Evolutionary conservation across 2,113 vertebrate genomes (phyloP), one percentile per base, ranked within the genome.

Genomic region (Pagrus major): DNA sequence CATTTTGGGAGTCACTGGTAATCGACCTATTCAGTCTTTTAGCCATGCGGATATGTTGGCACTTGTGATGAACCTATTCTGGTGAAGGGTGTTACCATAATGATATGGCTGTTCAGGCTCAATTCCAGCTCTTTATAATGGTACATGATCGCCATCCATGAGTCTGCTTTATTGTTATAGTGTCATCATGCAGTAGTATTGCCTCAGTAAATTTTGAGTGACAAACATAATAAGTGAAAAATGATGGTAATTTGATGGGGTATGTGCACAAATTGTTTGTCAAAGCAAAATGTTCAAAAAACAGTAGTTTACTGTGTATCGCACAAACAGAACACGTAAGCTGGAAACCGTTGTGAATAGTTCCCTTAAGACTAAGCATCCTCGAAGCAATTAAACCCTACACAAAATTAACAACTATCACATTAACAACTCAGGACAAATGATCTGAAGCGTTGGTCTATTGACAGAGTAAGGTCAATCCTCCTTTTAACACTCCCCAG

Each of bases 401-500:
- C 14, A 64, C 21, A 61, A 61, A 75, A 67, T 72, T 6, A 76
- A 80, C 61, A 77, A 66, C 27, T 49, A 42, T 46, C 10, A 73
- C 47, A 44, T 64, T 56, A 65, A 73, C 56, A 52, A 73, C 42
- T 70, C 60, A 12, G 15, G 55, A 78, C 27, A 81, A 81, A 81
- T 67, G 46, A 68, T 54, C 52, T 14, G 29, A 55, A 15, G 66
- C 14, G 6, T 16, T 16, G 60, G 27, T 52, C 23, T 63, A 65
- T 78, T 59, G 80, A 80, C 71, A 69, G 23, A 58, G 41, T 70
- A 6, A 79, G 83, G 63, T 75, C 78, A 71, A 6, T 63, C 49
- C 76, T 61, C 55, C 49, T 76, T 88, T 83, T 78, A 81, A 83
- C 61, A 51, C 81, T 76, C 41, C 47, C 54, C 25, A 37, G 59